phyloP scores from a whole-genome alignment of 1,140 invertebrate genomes.

The Hylaeus volcanicus region DNA sequence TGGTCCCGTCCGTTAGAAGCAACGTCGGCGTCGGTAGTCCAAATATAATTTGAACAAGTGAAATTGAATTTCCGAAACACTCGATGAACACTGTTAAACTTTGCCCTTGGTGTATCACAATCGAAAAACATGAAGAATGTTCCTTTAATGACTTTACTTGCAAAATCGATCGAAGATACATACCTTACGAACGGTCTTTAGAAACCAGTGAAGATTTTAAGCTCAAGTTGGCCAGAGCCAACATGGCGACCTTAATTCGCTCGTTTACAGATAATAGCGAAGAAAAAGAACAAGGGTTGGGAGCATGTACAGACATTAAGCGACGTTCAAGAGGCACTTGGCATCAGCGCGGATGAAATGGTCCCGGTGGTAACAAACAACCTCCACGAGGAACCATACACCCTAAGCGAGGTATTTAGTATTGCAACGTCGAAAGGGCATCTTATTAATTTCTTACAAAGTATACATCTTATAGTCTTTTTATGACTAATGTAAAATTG shows the following conservation, averaged over 20 bases:
- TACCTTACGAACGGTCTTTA: too few species aligned
- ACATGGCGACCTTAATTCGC: background rate
- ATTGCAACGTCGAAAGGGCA: too few species aligned
- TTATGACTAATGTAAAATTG: too few species aligned
- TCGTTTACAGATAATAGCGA: constrained; percentile 85
- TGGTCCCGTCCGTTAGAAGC: background rate
- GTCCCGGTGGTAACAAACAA: constrained; percentile 83
- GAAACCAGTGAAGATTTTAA: too few species aligned
- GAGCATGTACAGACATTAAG: constrained; percentile 83
- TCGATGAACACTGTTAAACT: background rate
- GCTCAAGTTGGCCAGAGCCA: background rate
- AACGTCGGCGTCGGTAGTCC: background rate
- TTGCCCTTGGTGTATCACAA: too few species aligned
- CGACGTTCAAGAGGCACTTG: constrained; percentile 86
- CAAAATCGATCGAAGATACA: too few species aligned
- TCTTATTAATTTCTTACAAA: too few species aligned
- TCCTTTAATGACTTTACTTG: too few species aligned
- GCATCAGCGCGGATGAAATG: constrained; percentile 86
- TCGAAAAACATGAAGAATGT: background rate
- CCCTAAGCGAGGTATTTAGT: constrained; percentile 85
- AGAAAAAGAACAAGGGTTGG: constrained; percentile 84
- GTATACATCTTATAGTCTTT: too few species aligned
- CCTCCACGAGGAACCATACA: constrained; percentile 88
- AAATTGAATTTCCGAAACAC: too few species aligned
- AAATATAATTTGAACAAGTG: background rate